These are phyloP conservation scores for Trachops cirrhosus DNA, from an alignment of 2,797 vertebrate species.

Conservation along the genomic window DNA sequence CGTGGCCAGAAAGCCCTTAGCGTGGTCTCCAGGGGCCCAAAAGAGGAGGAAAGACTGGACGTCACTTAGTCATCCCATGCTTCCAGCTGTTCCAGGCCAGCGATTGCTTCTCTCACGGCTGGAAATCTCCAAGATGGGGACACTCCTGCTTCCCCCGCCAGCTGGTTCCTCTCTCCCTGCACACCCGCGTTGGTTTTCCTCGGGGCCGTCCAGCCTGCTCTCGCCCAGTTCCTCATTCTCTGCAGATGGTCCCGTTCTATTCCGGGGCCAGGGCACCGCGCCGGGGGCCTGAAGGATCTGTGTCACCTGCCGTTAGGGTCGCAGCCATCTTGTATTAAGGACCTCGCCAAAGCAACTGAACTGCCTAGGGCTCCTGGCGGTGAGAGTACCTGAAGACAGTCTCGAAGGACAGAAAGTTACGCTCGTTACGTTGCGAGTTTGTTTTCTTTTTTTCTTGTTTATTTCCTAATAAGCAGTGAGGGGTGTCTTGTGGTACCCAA, in stretches of 20 bases:
- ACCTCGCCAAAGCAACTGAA: background rate
- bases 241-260: background rate
- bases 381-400: background rate
- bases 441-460: background rate
- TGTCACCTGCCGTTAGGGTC: background rate
- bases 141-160: background rate
- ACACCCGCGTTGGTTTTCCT: background rate
- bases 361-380: too few relatives aligned
- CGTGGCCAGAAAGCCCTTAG: background rate
- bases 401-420: background rate
- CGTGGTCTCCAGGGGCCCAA: rapidly evolving
- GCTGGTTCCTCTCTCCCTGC: background rate
- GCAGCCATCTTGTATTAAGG: background rate
- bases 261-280: background rate
- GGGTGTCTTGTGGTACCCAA: too few relatives aligned
- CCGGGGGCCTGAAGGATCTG: background rate
- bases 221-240: background rate
- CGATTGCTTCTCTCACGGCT: background rate
- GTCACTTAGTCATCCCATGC: background rate
- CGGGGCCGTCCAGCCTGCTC: background rate
- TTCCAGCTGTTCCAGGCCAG: background rate
- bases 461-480: background rate
- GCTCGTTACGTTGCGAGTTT: background rate
- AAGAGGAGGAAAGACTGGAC: background rate
- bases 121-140: background rate